These are phyloP conservation scores for Nyctibius bracteatus DNA, from an alignment of 2,113 vertebrate species.

Conservation along the genomic window DNA sequence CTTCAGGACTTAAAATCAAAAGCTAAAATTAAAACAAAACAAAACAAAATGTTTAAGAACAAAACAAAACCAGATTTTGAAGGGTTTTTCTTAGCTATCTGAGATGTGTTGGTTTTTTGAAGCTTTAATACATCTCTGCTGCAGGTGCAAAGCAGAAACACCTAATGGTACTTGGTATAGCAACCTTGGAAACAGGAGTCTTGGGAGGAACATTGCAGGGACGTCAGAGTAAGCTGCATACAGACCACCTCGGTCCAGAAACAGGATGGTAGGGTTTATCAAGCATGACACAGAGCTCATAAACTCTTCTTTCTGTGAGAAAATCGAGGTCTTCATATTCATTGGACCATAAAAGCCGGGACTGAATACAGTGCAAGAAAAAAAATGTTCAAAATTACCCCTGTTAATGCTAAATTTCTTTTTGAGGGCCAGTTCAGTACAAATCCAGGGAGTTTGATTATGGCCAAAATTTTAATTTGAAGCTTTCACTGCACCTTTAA, in stretches of 20 bases:
- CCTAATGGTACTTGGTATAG: not conserved
- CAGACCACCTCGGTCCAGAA: not conserved
- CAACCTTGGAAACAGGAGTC: not conserved
- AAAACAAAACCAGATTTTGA: not conserved
- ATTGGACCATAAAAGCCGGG: not conserved
- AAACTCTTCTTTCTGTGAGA: not conserved
- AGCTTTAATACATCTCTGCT: not conserved
- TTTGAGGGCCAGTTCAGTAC: not conserved
- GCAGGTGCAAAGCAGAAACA: not conserved
- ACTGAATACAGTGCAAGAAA: not conserved
- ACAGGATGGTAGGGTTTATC: not conserved
- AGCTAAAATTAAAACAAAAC: not conserved
- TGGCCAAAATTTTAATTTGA: not conserved
- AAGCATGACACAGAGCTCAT: not conserved
- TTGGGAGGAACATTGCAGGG: not conserved
- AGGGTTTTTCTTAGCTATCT: not conserved
- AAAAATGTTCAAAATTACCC: not conserved
- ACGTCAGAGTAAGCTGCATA: not conserved
- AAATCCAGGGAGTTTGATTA: not conserved
- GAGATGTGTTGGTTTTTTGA: fast-evolving
- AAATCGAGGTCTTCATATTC: not conserved
- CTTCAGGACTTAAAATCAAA: not conserved
- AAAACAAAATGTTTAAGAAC: not conserved
- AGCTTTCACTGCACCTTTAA: not conserved
- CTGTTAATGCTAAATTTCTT: not conserved